Conservation (phyloP, 2,113 vertebrate species). For the Columba janthina region DNA sequence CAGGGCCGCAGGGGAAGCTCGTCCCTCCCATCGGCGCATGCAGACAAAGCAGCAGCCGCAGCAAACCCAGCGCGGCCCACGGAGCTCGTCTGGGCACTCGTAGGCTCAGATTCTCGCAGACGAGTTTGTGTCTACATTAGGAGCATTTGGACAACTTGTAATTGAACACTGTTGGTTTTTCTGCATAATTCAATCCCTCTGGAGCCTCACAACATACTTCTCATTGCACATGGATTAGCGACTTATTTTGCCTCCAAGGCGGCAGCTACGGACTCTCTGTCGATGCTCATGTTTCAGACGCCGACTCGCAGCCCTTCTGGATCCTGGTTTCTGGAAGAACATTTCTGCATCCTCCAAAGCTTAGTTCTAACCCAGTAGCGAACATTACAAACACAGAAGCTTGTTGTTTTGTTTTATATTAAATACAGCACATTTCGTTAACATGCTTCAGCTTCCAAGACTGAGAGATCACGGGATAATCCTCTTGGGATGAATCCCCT, state of each 20-base stretch:
- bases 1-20: not conserved
- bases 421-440: constrained; percentile 44
- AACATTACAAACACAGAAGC: not conserved
- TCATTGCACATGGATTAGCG: constrained; percentile 21
- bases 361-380: not conserved
- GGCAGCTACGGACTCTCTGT: not conserved
- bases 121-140: not conserved
- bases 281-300: not conserved
- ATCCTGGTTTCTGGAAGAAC: not conserved
- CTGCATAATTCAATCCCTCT: not conserved
- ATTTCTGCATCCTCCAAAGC: not conserved
- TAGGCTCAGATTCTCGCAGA: not conserved
- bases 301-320: not conserved
- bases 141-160: not conserved
- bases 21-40: accelerated
- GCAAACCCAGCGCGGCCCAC: not conserved
- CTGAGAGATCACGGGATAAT: constrained; percentile 49
- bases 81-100: not conserved
- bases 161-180: not conserved
- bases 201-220: not conserved
- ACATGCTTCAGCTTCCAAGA: constrained; percentile 58
- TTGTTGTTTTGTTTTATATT: constrained; percentile 38
- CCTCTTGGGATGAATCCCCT: constrained; percentile 51
- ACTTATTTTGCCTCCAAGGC: not conserved
- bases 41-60: not conserved